Evolutionary conservation across 1,140 invertebrate species (phyloP), one percentile per base, ranked within the genome.

Genomic region (Drosophila pseudoananassae): DNA sequence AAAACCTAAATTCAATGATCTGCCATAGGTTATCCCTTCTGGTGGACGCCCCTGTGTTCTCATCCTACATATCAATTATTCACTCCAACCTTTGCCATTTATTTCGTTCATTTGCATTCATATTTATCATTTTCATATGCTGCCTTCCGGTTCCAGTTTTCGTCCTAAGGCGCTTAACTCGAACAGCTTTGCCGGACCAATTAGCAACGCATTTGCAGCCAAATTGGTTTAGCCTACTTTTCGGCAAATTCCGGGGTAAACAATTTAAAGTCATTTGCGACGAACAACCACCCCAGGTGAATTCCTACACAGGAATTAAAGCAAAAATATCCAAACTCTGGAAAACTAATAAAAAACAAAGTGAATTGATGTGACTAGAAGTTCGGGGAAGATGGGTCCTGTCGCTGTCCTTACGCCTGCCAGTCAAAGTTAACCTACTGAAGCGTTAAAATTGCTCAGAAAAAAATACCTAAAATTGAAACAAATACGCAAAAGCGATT

Each of bases 371-470:
- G 59, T 14, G 51, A 14, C 38, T 23, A 40, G 27, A 49, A 27
- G 36, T 50, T 47, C n/a, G 43, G 33, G 20, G 43, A 40, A 23
- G 33, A 50, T 56, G 40, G 38, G 50, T 61, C 52, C 53, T 61
- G 64, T 57, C 52, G 58, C 69, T 54, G 49, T 53, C 66, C 59
- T 75, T 74, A 55, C 66, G 78, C 59, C 78, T 90, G 77, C 71
- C 77, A 76, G 77, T 90, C 81, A 83, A 87, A 90, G 76, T 78
- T 88, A 90, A 85, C 43, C 76, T 76, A 90, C 60, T 90, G 82
- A 90, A 73, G 87, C 87, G 87, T 90, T 90, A 90, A 90, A 90
- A 90, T 90, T 90, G 82, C 81, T 45, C 68, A 76, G 57, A 14
- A 77, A 76, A 70, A 82, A 66, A 36, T 27, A 36, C 10, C 10